These are phyloP conservation scores for Protonibea diacanthus DNA, from an alignment of 2,797 vertebrate genomes.

Conservation along the genomic window DNA sequence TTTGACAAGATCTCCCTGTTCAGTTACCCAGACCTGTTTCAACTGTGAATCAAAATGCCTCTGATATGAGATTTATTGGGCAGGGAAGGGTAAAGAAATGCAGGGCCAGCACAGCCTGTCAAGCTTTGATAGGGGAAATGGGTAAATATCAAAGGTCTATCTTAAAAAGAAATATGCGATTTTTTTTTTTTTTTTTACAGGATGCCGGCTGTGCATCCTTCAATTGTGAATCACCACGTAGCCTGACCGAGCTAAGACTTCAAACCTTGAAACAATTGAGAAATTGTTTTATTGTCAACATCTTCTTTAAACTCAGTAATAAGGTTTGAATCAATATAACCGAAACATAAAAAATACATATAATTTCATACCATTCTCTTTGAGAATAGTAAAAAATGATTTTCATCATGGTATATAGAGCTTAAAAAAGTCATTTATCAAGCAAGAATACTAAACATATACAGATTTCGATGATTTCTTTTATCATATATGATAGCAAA, in stretches of 20 bases:
- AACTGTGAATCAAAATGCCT: constrained; percentile 78
- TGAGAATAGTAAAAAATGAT: neutral
- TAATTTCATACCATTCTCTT: neutral
- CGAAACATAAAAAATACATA: neutral
- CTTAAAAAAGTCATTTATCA: neutral
- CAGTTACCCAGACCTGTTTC: constrained; percentile 73
- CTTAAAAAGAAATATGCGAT: constrained; percentile 57
- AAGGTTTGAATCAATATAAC: neutral
- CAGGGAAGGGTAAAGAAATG: constrained; percentile 64
- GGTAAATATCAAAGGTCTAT: constrained; percentile 77
- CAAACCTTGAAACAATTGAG: neutral
- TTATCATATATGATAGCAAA: neutral
- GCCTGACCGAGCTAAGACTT: constrained; percentile 21
- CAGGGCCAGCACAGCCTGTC: constrained; percentile 59
- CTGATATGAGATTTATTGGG: constrained; percentile 76
- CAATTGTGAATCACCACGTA: constrained; percentile 14
- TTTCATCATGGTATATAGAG: neutral
- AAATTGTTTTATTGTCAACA: neutral
- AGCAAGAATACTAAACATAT: neutral
- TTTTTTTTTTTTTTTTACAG: constrained; percentile 33
- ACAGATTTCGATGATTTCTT: neutral
- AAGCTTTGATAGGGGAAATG: constrained; percentile 75
- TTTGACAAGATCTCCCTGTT: constrained; percentile 79
- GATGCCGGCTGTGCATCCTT: constrained; percentile 45
- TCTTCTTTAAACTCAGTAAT: neutral